Evolutionary conservation across 2,888 invertebrate genomes (phyloP), one percentile per base, ranked within the genome.

Genomic region (Stenchaetothrips biformis): DNA sequence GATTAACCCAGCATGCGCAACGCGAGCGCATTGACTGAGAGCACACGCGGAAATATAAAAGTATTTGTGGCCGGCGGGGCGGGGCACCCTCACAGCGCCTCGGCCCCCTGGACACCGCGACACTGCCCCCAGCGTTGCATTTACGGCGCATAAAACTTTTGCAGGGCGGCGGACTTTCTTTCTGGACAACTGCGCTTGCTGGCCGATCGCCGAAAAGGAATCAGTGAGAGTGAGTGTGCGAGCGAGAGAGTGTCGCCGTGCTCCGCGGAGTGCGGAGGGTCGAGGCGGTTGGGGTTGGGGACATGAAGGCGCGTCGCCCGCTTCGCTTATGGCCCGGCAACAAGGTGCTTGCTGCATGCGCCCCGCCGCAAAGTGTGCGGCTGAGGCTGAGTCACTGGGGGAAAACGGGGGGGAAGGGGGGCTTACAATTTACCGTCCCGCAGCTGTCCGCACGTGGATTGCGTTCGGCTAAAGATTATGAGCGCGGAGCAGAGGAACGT

Each of bases 101-200:
- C n/a, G n/a, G 37, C 2, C 37, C 37, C 37, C 37, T 37, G 37
- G 37, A 37, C 37, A 37, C 37, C 37, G 37, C 37, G 37, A 37
- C 37, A 37, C 37, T 37, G 4, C 1, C 18, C 7, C 18, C 7
- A 21, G 67, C 67, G 67, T 74, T 74, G 67, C 67, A 9, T 74
- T 74, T 74, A 74, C 67, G 67, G 25, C 67, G 25, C 67, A 74
- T 74, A 74, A 74, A 74, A 74, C 8, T 25, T 74, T 11, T 4
- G 67, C 67, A 25, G 21, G 21, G 25, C 21, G 11, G 67, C 9
- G 11, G 67, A 16, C 18, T 59, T 59, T 59, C 59, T 59, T 59
- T 59, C 59, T 37, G 37, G 59, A 16, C 59, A 18, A 18, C 59
- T 18, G 59, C 59, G 59, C 53, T 37, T 4, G 37, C 37, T 6